Base-by-base conservation (phyloP, 2,113 vertebrate genomes). In the Etheostoma spectabile region DNA sequence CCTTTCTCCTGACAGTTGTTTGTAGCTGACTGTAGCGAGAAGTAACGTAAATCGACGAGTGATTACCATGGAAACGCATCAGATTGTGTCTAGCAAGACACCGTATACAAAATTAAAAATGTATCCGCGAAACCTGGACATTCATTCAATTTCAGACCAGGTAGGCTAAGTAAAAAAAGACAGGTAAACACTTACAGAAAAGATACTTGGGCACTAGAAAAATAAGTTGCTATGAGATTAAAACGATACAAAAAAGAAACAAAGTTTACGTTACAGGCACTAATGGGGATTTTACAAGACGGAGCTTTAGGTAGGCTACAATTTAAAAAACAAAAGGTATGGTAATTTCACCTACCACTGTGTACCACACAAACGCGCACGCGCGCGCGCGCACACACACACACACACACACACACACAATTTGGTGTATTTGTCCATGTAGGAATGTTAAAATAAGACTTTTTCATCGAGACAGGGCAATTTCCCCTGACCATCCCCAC, bases 61-160 rank as follows among this genome's bases (percentile, higher is more conserved):
- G 68, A 92, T 94, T 91, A 84, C 93, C 91, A 94, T 94, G 92
- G 92, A 89, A 94, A 94, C 92, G 83, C 68, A 24, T 59, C 42
- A 56, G 49, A 69, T 48, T 71, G 53, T 52, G 66, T 35, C 22
- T 35, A 81, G 59, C 61, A 1, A 62, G 30, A 61, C 6, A 48
- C 52, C 48, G 53, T 67, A 30, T 85, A 65, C 27, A 74, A 66
- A 55, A 71, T 33, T 0, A 22, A 22, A 33, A 19, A 57, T 38
- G 0, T 4, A 1, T 6, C 33, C 2, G 7, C 1, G 5, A 83
- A 45, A 22, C 16, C 1, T 22, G 16, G 6, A 48, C 19, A 12
- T 52, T 22, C 0, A 6, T 38, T 63, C 1, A 12, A 1, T 48
- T 79, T 80, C 46, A 63, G 18, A 27, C 1, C 33, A 57, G 65